These are phyloP conservation scores for Xiphophorus birchmanni DNA, from an alignment of 2,797 vertebrate genomes.

Conservation along the genomic window DNA sequence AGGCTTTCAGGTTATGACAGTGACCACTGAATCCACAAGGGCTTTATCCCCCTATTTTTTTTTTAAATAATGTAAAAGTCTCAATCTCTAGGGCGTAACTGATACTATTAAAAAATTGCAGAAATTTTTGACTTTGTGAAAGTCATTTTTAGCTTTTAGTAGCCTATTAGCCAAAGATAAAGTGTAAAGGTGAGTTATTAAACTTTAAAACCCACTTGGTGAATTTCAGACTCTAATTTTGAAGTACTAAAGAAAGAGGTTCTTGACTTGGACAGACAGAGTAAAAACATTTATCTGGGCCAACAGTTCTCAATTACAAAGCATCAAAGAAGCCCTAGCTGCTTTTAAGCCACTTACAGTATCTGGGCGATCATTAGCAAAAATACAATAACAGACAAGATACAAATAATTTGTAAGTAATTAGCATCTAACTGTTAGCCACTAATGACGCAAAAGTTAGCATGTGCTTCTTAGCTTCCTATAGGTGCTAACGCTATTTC, in stretches of 20 bases:
- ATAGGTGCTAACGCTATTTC: neutral
- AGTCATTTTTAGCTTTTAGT: neutral
- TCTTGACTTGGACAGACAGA: neutral
- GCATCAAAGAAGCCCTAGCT: neutral
- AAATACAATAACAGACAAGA: neutral
- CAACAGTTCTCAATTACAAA: neutral
- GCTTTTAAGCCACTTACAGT: neutral
- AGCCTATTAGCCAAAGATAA: neutral
- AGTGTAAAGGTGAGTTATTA: neutral
- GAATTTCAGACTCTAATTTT: neutral
- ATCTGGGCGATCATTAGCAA: neutral
- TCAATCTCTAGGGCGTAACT: neutral
- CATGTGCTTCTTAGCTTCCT: neutral
- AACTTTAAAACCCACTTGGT: neutral
- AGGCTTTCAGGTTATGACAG: neutral
- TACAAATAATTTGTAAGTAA: neutral
- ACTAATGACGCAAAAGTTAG: neutral
- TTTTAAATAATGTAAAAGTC: neutral
- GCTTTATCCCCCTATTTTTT: neutral
- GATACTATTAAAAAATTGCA: neutral
- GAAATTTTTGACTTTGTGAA: neutral
- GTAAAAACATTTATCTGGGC: neutral
- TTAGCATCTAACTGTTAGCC: neutral
- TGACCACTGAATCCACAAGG: neutral
- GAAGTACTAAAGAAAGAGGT: neutral